phyloP scores from a whole-genome alignment of 2,113 vertebrate species.

The Pongo abelii region DNA sequence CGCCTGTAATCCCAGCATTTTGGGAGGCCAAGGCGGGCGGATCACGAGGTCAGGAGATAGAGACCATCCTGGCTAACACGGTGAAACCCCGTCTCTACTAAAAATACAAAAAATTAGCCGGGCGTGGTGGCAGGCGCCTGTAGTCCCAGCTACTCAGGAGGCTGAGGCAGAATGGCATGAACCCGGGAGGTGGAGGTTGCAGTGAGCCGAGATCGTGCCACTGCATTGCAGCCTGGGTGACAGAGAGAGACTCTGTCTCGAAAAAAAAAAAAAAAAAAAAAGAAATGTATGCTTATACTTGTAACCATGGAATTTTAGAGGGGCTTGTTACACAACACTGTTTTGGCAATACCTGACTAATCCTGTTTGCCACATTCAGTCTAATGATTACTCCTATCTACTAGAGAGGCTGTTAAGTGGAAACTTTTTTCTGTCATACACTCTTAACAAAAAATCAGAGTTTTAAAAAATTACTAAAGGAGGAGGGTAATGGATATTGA shows the following conservation, averaged over 20 bases:
- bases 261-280: too few relatives aligned
- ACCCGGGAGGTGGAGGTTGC: too few relatives aligned
- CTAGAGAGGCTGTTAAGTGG: neutral
- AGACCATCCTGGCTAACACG: too few relatives aligned
- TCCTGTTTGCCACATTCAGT: neutral
- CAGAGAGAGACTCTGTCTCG: too few relatives aligned
- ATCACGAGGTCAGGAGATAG: too few relatives aligned
- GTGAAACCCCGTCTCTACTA: too few relatives aligned
- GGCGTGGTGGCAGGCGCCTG: too few relatives aligned
- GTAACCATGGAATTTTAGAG: neutral
- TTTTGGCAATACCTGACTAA: neutral
- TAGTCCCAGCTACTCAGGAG: too few relatives aligned
- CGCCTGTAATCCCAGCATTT: too few relatives aligned
- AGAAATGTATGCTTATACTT: neutral
- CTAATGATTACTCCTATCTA: neutral
- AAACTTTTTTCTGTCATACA: neutral
- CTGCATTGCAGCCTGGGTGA: too few relatives aligned
- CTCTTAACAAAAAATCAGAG: neutral
- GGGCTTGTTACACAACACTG: neutral
- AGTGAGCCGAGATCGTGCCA: fast-evolving
- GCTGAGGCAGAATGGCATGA: too few relatives aligned
- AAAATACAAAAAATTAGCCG: too few relatives aligned
- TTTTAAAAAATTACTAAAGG: neutral
- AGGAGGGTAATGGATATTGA: neutral
- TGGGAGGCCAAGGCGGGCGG: fast-evolving